Conservation (phyloP, 2,113 vertebrate genomes). For the Serinus canaria region DNA sequence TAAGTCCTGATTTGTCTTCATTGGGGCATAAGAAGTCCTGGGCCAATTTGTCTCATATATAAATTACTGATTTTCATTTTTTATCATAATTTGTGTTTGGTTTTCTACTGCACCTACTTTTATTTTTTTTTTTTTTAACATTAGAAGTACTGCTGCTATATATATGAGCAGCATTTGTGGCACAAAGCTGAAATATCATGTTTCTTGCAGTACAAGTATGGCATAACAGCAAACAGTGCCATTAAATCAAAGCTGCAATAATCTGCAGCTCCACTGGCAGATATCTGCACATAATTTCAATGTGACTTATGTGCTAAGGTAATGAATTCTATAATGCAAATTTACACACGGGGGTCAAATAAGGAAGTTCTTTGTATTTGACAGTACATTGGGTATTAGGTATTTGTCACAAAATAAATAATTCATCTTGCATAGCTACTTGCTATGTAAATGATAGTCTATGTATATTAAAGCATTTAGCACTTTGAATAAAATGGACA, state of each 20-base stretch:
- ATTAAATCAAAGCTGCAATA: conserved; percentile 63
- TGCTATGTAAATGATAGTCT: conserved; percentile 82
- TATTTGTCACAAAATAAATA: conserved; percentile 79
- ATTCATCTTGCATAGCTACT: conserved; percentile 74
- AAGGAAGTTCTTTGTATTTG: conserved; percentile 73
- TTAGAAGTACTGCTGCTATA: conserved; percentile 20
- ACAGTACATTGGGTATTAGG: conserved; percentile 67
- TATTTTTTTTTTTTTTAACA: background rate
- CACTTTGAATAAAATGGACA: conserved; percentile 78
- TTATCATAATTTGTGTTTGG: conserved; percentile 57
- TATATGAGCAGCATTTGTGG: background rate
- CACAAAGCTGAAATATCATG: background rate
- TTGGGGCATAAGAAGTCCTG: background rate
- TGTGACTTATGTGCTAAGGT: conserved; percentile 73
- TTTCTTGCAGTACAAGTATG: background rate
- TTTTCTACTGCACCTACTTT: conserved; percentile 32
- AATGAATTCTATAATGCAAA: conserved; percentile 77
- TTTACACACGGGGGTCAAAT: conserved; percentile 74
- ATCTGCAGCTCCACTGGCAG: conserved; percentile 44
- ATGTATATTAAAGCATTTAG: conserved; percentile 79
- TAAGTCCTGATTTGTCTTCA: background rate
- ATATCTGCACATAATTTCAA: conserved; percentile 64
- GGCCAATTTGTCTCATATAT: conserved; percentile 14
- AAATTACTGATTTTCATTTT: conserved; percentile 50
- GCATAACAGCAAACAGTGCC: background rate